Conservation (phyloP, 2,113 vertebrate species). For the Plectropomus leopardus region DNA sequence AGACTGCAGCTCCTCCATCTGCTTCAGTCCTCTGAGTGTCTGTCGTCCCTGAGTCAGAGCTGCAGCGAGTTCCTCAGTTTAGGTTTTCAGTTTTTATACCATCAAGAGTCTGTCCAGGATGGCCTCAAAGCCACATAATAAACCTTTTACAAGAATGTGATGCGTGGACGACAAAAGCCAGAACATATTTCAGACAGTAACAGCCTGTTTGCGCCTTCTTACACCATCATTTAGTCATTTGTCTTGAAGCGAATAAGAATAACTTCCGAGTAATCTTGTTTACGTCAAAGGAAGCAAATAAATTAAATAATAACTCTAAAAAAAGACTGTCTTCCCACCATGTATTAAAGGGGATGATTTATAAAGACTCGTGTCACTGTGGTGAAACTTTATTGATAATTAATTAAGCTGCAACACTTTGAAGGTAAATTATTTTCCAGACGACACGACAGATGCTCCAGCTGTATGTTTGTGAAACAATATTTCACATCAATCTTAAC, state of each 20-base stretch:
- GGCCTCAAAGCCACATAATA: constrained; percentile 60
- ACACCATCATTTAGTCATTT: constrained; percentile 41
- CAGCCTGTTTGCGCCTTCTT: constrained; percentile 38
- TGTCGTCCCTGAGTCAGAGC: not conserved
- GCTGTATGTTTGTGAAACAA: constrained; percentile 31
- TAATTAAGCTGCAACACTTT: not conserved
- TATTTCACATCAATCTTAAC: constrained; percentile 27
- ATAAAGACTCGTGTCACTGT: constrained; percentile 5
- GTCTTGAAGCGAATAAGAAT: constrained; percentile 45
- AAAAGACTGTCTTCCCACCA: constrained; percentile 6
- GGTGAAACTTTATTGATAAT: constrained; percentile 6
- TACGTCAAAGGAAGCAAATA: constrained; percentile 45
- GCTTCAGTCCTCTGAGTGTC: constrained; percentile 26
- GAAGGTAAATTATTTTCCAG: constrained; percentile 18
- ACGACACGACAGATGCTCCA: constrained; percentile 12
- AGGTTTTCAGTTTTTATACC: constrained; percentile 73
- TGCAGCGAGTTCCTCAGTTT: constrained; percentile 4
- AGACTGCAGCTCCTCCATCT: not conserved
- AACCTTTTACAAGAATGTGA: constrained; percentile 70
- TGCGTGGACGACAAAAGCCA: constrained; percentile 37
- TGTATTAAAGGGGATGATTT: constrained; percentile 8
- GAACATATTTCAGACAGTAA: constrained; percentile 51
- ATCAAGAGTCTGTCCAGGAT: constrained; percentile 31
- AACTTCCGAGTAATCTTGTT: constrained; percentile 39
- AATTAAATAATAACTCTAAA: constrained; percentile 24